These are phyloP conservation scores for Xanthorhoe designata DNA, from an alignment of 2,888 invertebrate genomes.

Conservation along the genomic window DNA sequence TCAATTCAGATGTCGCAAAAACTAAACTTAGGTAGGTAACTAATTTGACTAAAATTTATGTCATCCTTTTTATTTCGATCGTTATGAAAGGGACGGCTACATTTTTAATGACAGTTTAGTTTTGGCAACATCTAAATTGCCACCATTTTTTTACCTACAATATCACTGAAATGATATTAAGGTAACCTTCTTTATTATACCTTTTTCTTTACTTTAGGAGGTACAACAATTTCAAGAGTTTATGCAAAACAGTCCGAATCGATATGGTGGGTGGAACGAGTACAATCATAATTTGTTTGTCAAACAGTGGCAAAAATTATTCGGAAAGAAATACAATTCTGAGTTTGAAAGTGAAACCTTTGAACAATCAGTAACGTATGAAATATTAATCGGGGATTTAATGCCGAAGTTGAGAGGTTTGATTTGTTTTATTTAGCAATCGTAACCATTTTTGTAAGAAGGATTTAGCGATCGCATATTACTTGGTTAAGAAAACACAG, in stretches of 20 bases:
- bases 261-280: slow-evolving; percentile 85
- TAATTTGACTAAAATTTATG: no score
- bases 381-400: slow-evolving; percentile 57
- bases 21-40: no score
- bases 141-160: no score
- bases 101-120: no score
- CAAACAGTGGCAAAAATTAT: slow-evolving; percentile 71
- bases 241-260: slow-evolving; percentile 74
- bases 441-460: no score
- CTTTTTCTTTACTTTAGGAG: slow-evolving; percentile 63
- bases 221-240: slow-evolving; percentile 84
- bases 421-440: not conserved
- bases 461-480: not conserved
- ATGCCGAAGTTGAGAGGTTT: slow-evolving; percentile 62
- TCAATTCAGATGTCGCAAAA: no score
- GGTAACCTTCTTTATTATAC: not conserved
- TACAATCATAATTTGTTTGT: slow-evolving; percentile 84
- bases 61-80: no score
- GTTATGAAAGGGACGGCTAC: no score
- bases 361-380: slow-evolving; percentile 39
- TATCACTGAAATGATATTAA: not conserved
- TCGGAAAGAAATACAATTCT: slow-evolving; percentile 36
- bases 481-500: not conserved
- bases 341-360: slow-evolving; percentile 31
- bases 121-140: no score